Evolutionary conservation across 2,113 vertebrate species (phyloP), one percentile per base, ranked within the genome.

Genomic region (Leucopsar rothschildi): DNA sequence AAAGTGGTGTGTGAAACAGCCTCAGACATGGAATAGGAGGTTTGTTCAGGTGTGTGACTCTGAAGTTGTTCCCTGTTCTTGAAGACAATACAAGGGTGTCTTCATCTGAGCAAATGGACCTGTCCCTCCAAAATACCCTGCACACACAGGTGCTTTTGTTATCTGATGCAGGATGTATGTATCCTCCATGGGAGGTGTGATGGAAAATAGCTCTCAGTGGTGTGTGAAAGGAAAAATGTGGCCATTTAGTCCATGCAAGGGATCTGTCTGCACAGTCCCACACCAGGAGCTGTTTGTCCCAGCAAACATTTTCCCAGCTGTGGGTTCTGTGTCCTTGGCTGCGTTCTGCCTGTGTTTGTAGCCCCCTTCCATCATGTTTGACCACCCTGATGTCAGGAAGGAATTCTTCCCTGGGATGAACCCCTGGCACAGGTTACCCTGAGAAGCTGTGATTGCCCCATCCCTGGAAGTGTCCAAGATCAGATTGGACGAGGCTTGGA

Each of bases 401-500:
- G 25, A 57, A 44, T 44, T 65, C 0, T 50, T 44, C 35, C 18
- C 68, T 68, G 28, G 0, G 20, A 75, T 0, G 3, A 89, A 70
- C 2, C 61, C 28, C 24, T 75, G 69, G 53, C 61, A 68, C 16
- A 68, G 70, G 39, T 0, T 82, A 16, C 45, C 45, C 53, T 10
- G n/a, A 55, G 70, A 1, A 89, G 47, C 55, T 89, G 39, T 35
- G 78, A 55, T 39, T 82, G 47, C 14, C 29, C 14, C 47, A 47
- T 61, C 40, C 47, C 40, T 82, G 79, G 40, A 0, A 76, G 25
- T 55, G 47, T 11, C 47, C 40, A 19, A n/a, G 25, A 1, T 14
- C 47, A 33, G 61, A 53, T 0, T 82, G 61, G 53, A 19, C 0
- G 1, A 16, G 47, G 40, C 55, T 69, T 23, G 35, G 49, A 83